A percentile compares a stretch with the other conserved stretches of the same genome.
Evolutionary conservation across 2,113 vertebrate genomes (phyloP).

Genomic region (Rhea americana): DNA sequence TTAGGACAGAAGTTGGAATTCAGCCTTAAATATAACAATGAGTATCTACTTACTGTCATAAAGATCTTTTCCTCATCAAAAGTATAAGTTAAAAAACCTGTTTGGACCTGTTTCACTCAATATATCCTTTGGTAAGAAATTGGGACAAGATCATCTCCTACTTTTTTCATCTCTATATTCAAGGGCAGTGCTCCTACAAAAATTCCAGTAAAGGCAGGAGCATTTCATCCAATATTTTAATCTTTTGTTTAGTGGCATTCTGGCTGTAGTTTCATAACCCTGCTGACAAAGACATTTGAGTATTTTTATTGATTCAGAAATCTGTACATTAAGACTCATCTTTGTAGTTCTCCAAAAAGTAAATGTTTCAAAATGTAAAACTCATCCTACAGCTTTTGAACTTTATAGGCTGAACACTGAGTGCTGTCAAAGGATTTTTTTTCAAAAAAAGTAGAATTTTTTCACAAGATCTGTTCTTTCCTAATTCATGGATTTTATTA

Average conservation of each 20-base stretch:
- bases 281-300: conserved; percentile 42
- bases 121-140: not conserved
- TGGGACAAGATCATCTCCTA: not conserved
- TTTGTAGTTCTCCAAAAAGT: conserved; percentile 50
- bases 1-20: conserved; percentile 22
- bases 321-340: conserved; percentile 32
- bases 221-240: conserved; percentile 13
- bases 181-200: not conserved
- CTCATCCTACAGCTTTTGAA: conserved; percentile 41
- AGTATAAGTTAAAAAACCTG: not conserved
- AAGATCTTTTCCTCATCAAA: not conserved
- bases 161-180: not conserved
- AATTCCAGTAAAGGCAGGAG: not conserved
- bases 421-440: conserved; percentile 14
- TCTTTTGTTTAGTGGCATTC: conserved; percentile 32
- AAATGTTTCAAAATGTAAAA: conserved; percentile 43
- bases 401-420: conserved; percentile 24
- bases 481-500: not conserved
- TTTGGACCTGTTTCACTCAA: not conserved
- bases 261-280: conserved; percentile 19
- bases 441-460: not conserved
- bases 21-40: not conserved
- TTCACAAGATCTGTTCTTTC: not conserved
- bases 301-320: conserved; percentile 39
- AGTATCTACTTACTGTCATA: not conserved